Base-by-base conservation (phyloP, 2,113 vertebrate species). In the Petroica traversi region DNA sequence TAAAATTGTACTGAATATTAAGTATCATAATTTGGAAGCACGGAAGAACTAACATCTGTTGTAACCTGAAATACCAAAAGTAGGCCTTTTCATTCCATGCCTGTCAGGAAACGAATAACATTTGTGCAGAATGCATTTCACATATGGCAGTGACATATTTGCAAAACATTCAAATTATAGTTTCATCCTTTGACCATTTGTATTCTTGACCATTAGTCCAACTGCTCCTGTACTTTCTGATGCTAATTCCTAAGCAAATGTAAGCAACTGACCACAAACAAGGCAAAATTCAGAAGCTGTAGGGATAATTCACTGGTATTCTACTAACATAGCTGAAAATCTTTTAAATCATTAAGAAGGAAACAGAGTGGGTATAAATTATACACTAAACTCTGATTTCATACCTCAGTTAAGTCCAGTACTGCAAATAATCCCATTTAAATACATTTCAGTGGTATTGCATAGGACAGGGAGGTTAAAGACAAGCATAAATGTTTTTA, bases 51-150 rank as follows among this genome's bases (percentile, higher is more conserved):
- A 94, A 83, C 82, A 79, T 90, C 88, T 94, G 71, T 75, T 92
- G 48, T 77, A 96, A 95, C 68, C 89, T 92, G 88, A 85, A 94
- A 94, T 85, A 92, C 67, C 43, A 40, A 63, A 93, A 96, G 75
- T 74, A 80, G 58, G 74, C 24, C 84, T 95, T 95, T 95, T 95
- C 75, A 85, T 85, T 91, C 88, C 57, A 43, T 93, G 82, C 82
- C 94, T 93, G 78, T 89, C 72, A 83, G 48, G 43, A 93, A 92
- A 96, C 78, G 43, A 84, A 33, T 43, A 93, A 85, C 72, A 73
- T 79, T 66, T 59, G 75, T 93, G 48, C 68, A 86, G 82, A 94
- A 55, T 25, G 23, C 45, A 93, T 81, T 95, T 79, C 63, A 64
- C 91, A 38, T 33, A 78, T 55, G 34, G 51, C 48, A 73, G 34